These are phyloP conservation scores for Melanotaenia pygmaea DNA, from an alignment of 2,797 vertebrate species.

Conservation along the genomic window DNA sequence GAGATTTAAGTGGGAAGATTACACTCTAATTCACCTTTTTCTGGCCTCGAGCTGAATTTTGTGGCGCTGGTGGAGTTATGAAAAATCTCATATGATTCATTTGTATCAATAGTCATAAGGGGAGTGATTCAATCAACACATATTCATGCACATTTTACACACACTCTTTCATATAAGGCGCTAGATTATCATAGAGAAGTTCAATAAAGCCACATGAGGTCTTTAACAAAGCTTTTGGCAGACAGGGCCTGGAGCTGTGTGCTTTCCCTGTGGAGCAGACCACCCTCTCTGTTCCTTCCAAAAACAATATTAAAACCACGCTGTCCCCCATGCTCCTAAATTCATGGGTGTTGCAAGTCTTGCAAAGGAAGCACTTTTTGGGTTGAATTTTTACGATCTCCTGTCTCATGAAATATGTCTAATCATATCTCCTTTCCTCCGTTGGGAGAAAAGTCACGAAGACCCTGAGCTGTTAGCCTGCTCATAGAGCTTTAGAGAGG, in stretches of 20 bases:
- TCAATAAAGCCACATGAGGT: slow-evolving; percentile 70
- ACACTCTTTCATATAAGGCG: slow-evolving; percentile 45
- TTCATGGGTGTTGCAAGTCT: slow-evolving; percentile 64
- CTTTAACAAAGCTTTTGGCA: slow-evolving; percentile 71
- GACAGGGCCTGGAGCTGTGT: slow-evolving; percentile 50
- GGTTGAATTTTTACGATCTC: slow-evolving; percentile 53
- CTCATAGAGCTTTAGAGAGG: slow-evolving; percentile 45
- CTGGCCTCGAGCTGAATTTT: slow-evolving; percentile 30
- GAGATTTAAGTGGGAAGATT: slow-evolving; percentile 36
- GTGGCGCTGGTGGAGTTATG: slow-evolving; percentile 42
- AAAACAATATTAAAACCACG: slow-evolving; percentile 75
- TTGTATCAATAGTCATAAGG: slow-evolving; percentile 38
- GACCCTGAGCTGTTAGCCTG: slow-evolving; percentile 23
- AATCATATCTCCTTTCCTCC: slow-evolving; percentile 57
- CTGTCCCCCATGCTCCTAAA: slow-evolving; percentile 39
- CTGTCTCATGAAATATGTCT: slow-evolving; percentile 66
- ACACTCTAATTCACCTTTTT: slow-evolving; percentile 23
- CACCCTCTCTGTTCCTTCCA: slow-evolving; percentile 65
- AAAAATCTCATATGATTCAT: slow-evolving; percentile 53
- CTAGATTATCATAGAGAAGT: slow-evolving; percentile 64
- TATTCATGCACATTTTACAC: slow-evolving; percentile 22
- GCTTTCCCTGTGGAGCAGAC: slow-evolving; percentile 56
- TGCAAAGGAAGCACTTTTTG: slow-evolving; percentile 56
- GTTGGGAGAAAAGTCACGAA: slow-evolving; percentile 34
- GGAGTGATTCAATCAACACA: slow-evolving; percentile 47